phyloP scores from a whole-genome alignment of 1,140 invertebrate species.

The Drosophila persimilis region DNA sequence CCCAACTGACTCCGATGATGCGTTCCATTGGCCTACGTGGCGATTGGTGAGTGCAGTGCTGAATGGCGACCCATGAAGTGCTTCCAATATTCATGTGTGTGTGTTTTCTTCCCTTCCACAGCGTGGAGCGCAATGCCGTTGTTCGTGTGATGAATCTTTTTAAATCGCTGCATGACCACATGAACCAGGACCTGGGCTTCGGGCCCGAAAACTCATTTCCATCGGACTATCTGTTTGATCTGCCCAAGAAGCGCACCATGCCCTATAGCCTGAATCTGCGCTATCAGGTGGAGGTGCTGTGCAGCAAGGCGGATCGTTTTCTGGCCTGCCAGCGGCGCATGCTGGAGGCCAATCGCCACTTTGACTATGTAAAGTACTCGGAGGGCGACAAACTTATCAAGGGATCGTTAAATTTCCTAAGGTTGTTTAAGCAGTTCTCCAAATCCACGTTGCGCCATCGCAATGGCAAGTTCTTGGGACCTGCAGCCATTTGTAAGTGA shows the following conservation, averaged over 20 bases:
- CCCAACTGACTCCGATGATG: not conserved
- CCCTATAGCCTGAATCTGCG: conserved; percentile 56
- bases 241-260: conserved; percentile 38
- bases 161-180: conserved; percentile 54
- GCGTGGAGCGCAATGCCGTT: conserved; percentile 35
- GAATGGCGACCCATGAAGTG: conserved; percentile 4
- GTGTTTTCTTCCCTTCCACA: conserved; percentile 2
- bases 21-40: conserved; percentile 3
- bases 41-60: conserved; percentile 57
- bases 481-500: conserved; percentile 23
- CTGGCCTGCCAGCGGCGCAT: conserved; percentile 29
- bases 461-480: conserved; percentile 32
- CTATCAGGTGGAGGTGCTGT: conserved; percentile 65
- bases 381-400: conserved; percentile 59
- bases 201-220: conserved; percentile 36
- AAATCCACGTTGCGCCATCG: conserved; percentile 57
- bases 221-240: conserved; percentile 41
- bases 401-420: conserved; percentile 3
- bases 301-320: conserved; percentile 59
- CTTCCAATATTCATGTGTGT: not conserved
- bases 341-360: conserved; percentile 53
- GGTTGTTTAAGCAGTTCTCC: conserved; percentile 28
- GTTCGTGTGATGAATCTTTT: conserved; percentile 58
- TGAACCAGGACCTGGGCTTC: conserved; percentile 37
- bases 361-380: conserved; percentile 54